Base-by-base conservation (phyloP, 2,113 vertebrate species). In the Pelobates fuscus region DNA sequence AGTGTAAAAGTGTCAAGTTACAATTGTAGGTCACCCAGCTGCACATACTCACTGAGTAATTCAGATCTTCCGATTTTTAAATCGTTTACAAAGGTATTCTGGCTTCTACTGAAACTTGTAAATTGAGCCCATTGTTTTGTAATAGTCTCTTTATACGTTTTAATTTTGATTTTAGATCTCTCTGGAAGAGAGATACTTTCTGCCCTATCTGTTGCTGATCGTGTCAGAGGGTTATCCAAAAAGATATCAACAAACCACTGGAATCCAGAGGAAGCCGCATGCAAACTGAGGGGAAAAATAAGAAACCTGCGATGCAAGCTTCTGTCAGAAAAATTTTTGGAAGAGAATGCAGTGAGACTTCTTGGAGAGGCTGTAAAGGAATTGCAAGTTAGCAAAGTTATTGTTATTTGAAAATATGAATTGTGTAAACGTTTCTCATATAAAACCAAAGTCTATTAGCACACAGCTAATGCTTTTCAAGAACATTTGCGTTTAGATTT, bases 321-420 rank as follows among this genome's bases (percentile, higher is more conserved):
- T 67, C 84, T 89, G 82, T 76, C 85, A 2, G 64, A 72, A 7
- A 77, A 20, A 2, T 78, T 61, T 0, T 77, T 83, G 64, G 85
- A 84, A 2, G 76, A 74, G 1, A 7, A 37, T 14, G 72, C 78
- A 1, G 70, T 86, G 67, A 77, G 65, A 10, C 84, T 52, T 78
- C 80, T 96, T 52, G 81, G 78, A 71, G 86, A 85, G 74, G 84
- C 89, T 18, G 86, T 89, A 54, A 41, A n/a, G 54, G 86, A 90
- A 62, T 85, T 95, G 70, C 88, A 91, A 93, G 94, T 93, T 14
- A 81, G 78, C 46, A 4, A 65, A 2, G 17, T 59, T 46, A 58
- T 14, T 6, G 5, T 37, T 37, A 37, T 10, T 10, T 37, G 32
- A 6, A 37, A 37, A 37, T 10, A 37, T 37, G 32, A 6, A 5